Evolutionary conservation across 2,888 invertebrate genomes (phyloP), one percentile per base, ranked within the genome.

Genomic region (Homarus gammarus): DNA sequence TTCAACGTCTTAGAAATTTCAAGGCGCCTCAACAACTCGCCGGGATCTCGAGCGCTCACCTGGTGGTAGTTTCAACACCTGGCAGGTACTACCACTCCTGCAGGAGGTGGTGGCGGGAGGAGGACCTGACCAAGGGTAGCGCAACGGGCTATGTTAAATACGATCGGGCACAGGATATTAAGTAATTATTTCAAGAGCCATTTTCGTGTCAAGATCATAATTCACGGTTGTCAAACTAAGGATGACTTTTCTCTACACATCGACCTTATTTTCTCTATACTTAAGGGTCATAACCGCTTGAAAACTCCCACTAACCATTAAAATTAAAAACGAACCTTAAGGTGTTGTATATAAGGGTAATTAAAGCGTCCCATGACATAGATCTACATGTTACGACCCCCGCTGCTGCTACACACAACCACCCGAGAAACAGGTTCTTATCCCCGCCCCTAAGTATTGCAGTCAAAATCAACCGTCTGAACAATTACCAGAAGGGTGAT

Each of bases 341-440:
- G 75, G 31, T 27, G 10, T 40, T 15, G 44, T 44, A n/a, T 44
- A 44, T 75, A 75, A 40, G 49, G 75, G 75, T n/a, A 44, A 44
- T 75, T 75, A 75, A 40, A 22, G 75, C 44, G 18, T 75, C 44
- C n/a, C 40, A 22, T 27, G 44, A 49, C n/a, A 75, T 44, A 15
- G 75, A 75, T 36, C 40, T 75, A 75, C 49, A 44, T 75, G 75
- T 44, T 75, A 75, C 75, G 44, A n/a, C 75, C 44, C 75, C 75
- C 6, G 15, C 22, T 40, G 75, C 49, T 49, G 18, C 22, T 75
- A 27, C n/a, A 64, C 6, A 64, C 64, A 27, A 22, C 56, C 64
- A n/a, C 27, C 27, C n/a, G 27, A 27, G 64, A n/a, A 5, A 27
- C 27, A 64, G 5, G 3, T 5, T 27, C 64, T 5, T 22, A 64